Evolutionary conservation across 2,113 vertebrate species (phyloP), one percentile per base, ranked within the genome.

Genomic region (Cryptomyrus ogoouensis): DNA sequence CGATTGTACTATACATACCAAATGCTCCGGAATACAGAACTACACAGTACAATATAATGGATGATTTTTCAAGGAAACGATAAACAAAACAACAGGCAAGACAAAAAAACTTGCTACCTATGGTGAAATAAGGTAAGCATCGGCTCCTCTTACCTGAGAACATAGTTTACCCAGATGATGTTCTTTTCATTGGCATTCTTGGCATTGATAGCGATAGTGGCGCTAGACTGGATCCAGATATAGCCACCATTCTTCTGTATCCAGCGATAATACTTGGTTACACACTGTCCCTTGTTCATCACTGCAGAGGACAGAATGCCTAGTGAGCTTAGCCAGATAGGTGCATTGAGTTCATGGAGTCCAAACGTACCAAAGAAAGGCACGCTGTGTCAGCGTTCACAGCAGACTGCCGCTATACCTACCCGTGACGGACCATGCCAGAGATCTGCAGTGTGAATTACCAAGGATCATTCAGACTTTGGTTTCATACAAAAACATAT

Each of bases 111-210:
- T 12, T 70, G 13, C 35, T 77, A 77, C 13, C 27, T 42, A 35
- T 77, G 35, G 1, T 42, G 93, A 90, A 90, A 35, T 90, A 88
- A 70, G 35, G 44, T 9, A 94, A 85, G 49, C 2, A 80, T 66
- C 13, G 50, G n/a, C 42, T 77, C 88, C 91, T 92, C 92, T 92
- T 93, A 99, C 98, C 98, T 99, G 91, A 99, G 98, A 90, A 99
- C 97, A 85, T 99, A 99, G 95, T 99, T 99, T 95, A 99, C 98
- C 98, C 98, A 99, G 96, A 99, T 98, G 94, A 99, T 95, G 91
- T 99, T 99, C 96, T 99, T 99, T 93, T 99, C 98, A 47, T 95
- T 98, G 91, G 97, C 96, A 3, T 99, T 99, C 97, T 99, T 99
- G 95, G 97, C 96, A 31, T 99, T 99, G 93, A 99, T 96, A 91